Evolutionary conservation across 2,113 vertebrate genomes (phyloP).

Genomic region (Anseranas semipalmata): DNA sequence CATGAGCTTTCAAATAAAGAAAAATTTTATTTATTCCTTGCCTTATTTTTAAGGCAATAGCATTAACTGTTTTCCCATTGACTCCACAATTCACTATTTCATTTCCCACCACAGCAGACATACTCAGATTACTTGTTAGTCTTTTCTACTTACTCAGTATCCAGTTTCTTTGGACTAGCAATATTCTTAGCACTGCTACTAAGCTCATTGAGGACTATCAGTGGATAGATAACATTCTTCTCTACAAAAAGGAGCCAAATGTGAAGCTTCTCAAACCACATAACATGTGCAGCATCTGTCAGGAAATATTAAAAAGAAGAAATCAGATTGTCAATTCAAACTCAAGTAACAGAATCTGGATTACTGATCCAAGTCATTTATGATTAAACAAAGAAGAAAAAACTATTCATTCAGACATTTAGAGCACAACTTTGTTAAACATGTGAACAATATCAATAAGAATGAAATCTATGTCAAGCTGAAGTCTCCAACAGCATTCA

Average conservation of each 20-base stretch:
- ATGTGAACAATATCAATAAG: not conserved
- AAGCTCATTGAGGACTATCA: constrained; percentile 96
- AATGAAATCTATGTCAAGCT: not conserved
- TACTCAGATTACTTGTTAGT: not conserved
- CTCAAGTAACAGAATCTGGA: not conserved
- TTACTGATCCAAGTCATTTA: not conserved
- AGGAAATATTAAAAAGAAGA: not conserved
- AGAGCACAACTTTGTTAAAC: not conserved
- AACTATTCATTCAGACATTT: not conserved
- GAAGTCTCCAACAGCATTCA: not conserved
- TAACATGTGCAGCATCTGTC: constrained; percentile 93
- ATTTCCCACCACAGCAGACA: not conserved
- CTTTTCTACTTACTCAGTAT: constrained; percentile 87
- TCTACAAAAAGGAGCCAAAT: constrained; percentile 97
- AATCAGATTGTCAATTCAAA: not conserved
- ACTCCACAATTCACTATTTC: not conserved
- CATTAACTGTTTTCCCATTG: not conserved
- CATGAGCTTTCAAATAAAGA: not conserved
- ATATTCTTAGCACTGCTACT: constrained; percentile 93
- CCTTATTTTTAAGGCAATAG: not conserved
- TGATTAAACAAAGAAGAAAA: not conserved
- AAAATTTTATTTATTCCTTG: not conserved
- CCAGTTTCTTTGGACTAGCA: constrained; percentile 93
- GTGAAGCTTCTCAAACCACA: constrained; percentile 99
- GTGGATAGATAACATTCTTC: constrained; percentile 95